Percentiles rank a stretch among this genome's conserved stretches.
Conservation (phyloP, 2,113 vertebrate genomes). For the Spermophilus dauricus region DNA sequence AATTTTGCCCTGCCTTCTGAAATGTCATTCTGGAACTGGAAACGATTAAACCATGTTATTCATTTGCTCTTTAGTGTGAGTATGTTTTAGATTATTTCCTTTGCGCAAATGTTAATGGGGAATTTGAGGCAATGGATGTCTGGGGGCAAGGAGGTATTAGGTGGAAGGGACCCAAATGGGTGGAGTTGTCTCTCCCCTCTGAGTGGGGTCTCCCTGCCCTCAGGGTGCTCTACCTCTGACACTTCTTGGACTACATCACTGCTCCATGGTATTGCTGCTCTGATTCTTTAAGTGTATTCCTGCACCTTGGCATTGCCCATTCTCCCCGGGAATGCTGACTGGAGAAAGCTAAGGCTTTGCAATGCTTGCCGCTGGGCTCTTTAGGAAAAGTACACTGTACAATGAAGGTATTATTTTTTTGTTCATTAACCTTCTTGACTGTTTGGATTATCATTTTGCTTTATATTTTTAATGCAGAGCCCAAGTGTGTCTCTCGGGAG, state of each 20-base stretch:
- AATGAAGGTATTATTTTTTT: neutral
- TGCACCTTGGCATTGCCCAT: neutral
- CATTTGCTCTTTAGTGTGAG: constrained; percentile 23
- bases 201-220: neutral
- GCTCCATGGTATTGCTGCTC: too few species aligned
- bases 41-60: neutral
- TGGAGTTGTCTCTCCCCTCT: neutral
- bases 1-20: constrained; percentile 20
- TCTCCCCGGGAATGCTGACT: neutral
- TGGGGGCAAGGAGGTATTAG: neutral
- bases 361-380: neutral
- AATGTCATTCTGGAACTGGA: constrained; percentile 63
- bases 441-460: constrained; percentile 34
- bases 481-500: neutral
- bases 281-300: neutral
- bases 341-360: neutral
- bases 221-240: rapidly evolving
- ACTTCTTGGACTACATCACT: rapidly evolving
- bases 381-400: neutral
- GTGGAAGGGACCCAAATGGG: rapidly evolving
- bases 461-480: constrained; percentile 58
- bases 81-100: constrained; percentile 1
- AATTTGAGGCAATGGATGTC: neutral
- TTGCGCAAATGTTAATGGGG: constrained; percentile 10
- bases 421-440: neutral